These are phyloP conservation scores for Okamejei kenojei DNA, from an alignment of 2,797 vertebrate species.

Conservation along the genomic window DNA sequence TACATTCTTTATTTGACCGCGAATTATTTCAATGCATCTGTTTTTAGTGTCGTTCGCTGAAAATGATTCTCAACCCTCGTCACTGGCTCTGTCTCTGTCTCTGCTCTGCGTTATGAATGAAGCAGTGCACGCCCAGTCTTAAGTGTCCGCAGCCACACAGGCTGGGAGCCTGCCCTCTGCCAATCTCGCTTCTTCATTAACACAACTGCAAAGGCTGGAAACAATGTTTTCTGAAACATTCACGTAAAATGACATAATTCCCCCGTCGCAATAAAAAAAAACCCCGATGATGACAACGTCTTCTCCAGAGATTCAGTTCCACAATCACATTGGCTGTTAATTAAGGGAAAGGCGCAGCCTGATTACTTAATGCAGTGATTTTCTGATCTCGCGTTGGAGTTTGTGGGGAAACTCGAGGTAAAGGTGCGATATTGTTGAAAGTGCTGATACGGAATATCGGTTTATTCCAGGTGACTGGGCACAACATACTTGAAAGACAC, in stretches of 20 bases:
- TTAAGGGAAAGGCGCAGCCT: background rate
- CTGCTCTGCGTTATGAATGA: background rate
- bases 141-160: background rate
- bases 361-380: background rate
- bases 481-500: too few relatives aligned
- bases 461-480: background rate
- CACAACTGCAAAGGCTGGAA: background rate
- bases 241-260: background rate
- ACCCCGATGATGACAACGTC: background rate
- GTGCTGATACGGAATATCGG: background rate
- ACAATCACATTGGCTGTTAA: background rate
- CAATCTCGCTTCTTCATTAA: background rate
- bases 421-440: background rate
- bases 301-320: background rate
- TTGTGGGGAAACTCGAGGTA: too few relatives aligned
- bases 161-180: background rate
- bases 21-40: background rate
- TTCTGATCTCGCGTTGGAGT: background rate
- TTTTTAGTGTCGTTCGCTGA: background rate
- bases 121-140: background rate
- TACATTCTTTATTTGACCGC: conserved; percentile 19
- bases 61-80: background rate
- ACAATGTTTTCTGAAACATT: background rate
- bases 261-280: background rate
- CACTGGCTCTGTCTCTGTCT: background rate